Base-by-base conservation (phyloP, 2,888 invertebrate genomes). In the Lycophotia porphyrea region DNA sequence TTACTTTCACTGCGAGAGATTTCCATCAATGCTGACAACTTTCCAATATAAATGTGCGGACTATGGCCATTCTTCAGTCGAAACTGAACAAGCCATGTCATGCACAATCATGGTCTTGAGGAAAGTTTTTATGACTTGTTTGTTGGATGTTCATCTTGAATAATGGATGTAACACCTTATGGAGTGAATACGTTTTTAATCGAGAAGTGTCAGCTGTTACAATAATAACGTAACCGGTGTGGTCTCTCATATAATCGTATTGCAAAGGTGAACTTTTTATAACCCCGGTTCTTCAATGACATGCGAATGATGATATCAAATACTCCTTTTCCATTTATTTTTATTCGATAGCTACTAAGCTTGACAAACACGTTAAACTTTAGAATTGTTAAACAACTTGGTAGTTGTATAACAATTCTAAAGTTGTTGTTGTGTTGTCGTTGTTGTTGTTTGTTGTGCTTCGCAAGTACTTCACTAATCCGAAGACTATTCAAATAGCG, bases 21-120 rank as follows among this genome's bases (percentile, higher is more conserved):
- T 94, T 94, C 93, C 95, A 95, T 94, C 93, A 93, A 91, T 92
- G 90, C 91, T 91, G 91, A 90, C 92, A 90, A 94, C 95, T 95
- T 96, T 95, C 96, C 95, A 96, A 95, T 94, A 93, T 91, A 91
- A 90, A 93, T 92, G 92, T 92, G 92, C 90, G 84, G 80, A 80
- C 79, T 92, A 88, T 89, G 90, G 89, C 88, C 90, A 92, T 92
- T 92, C 90, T 91, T 90, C 88, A 88, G 89, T 83, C 87, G 86
- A 85, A 90, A 85, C 86, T 87, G 88, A 91, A 92, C 88, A 81
- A 86, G 92, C 91, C 89, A 87, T 89, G 93, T 94, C 94, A 93
- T 94, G 94, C 94, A 90, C 92, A 91, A 94, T 94, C 94, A 93
- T 90, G 91, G 87, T 87, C 82, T 87, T 81, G 83, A 91, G 90